Percentiles rank a stretch among this genome's conserved stretches.
These are phyloP conservation scores for Drosophila anomelani DNA, from an alignment of 2,888 invertebrate species.

Conservation along the genomic window DNA sequence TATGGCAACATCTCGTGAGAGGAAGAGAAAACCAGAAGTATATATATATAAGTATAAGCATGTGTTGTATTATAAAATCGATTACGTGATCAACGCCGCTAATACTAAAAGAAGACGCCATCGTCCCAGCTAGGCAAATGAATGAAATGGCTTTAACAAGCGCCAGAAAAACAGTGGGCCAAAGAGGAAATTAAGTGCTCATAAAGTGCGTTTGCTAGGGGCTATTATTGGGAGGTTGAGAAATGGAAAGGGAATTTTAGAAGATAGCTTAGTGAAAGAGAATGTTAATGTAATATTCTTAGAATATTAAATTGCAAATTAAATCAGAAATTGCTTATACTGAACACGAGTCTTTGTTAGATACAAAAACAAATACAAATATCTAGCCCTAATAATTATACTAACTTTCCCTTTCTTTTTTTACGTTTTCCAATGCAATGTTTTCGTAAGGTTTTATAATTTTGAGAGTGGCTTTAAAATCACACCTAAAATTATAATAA, in stretches of 20 bases:
- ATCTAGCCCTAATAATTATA: too few relatives aligned
- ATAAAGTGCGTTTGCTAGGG: background rate
- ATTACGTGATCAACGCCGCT: slow-evolving; percentile 71
- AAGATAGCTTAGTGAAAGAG: too few relatives aligned
- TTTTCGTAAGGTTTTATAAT: too few relatives aligned
- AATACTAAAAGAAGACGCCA: slow-evolving; percentile 66
- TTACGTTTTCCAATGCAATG: too few relatives aligned
- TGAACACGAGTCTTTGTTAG: too few relatives aligned
- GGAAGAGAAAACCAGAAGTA: slow-evolving; percentile 8
- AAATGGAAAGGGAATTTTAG: background rate
- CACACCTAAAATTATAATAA: too few relatives aligned
- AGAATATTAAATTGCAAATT: background rate
- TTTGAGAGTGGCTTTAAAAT: background rate
- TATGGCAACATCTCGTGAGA: slow-evolving; percentile 11
- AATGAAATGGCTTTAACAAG: slow-evolving; percentile 44
- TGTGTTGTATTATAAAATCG: slow-evolving; percentile 73
- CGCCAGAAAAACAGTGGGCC: slow-evolving; percentile 15
- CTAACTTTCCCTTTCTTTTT: too few relatives aligned
- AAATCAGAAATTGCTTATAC: background rate
- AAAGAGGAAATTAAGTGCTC: background rate
- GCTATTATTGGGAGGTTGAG: background rate
- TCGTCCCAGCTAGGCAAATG: slow-evolving; percentile 62
- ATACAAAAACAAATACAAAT: too few relatives aligned
- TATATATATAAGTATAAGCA: slow-evolving; percentile 15
- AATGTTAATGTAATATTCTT: background rate